Evolutionary conservation across 2,113 vertebrate species (phyloP).

Genomic region (Orientallactaga bullata): DNA sequence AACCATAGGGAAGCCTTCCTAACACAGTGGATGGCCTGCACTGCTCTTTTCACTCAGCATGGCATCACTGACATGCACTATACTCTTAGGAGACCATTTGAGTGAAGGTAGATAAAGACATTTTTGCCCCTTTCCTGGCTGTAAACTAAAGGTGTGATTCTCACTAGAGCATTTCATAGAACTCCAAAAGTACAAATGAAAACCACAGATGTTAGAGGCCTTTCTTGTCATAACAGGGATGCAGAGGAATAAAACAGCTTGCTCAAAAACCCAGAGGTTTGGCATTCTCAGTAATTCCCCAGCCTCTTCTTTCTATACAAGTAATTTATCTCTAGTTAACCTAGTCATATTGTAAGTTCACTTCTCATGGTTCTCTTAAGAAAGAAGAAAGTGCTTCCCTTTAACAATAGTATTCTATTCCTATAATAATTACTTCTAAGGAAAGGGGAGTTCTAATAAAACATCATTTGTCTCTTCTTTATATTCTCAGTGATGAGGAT

Average conservation of each 20-base stretch:
- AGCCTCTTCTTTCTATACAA: constrained; percentile 11
- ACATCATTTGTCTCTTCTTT: constrained; percentile 18
- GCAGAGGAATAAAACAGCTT: constrained; percentile 34
- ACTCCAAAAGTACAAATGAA: neutral
- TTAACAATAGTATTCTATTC: neutral
- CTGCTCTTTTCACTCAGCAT: neutral
- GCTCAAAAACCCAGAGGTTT: neutral
- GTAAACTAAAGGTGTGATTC: neutral
- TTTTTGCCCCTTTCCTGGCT: neutral
- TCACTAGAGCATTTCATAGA: neutral
- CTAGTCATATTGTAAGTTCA: constrained; percentile 44
- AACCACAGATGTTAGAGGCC: neutral
- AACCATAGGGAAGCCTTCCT: neutral
- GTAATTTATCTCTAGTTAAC: constrained; percentile 51
- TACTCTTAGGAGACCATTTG: neutral
- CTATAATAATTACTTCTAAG: neutral
- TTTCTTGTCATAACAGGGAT: constrained; percentile 22
- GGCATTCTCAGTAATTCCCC: constrained; percentile 28
- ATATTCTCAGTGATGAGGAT: neutral
- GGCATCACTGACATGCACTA: neutral
- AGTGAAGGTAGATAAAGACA: neutral
- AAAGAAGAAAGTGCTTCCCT: constrained; percentile 32
- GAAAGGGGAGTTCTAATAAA: neutral
- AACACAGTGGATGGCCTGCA: neutral
- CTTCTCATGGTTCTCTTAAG: constrained; percentile 48